Percentiles rank a stretch among this genome's conserved stretches.
Evolutionary conservation across 2,113 vertebrate species (phyloP).

Genomic region (Seriola aureovittata): DNA sequence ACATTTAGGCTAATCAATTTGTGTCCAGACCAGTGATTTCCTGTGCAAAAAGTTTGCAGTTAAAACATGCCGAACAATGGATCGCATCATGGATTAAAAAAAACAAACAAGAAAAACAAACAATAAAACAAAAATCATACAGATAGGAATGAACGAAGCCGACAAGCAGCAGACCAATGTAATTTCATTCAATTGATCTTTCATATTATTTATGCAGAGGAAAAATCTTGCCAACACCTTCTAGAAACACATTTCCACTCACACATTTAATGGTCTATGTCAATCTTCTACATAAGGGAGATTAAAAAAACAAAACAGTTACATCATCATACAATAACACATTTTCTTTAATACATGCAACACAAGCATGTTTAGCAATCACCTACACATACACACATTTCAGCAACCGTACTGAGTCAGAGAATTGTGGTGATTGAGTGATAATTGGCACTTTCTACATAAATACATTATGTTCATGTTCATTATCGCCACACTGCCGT

Average conservation of each 20-base stretch:
- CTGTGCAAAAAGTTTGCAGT: slow-evolving; percentile 57
- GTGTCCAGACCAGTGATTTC: slow-evolving; percentile 64
- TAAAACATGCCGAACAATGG: slow-evolving; percentile 50
- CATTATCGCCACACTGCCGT: slow-evolving; percentile 17
- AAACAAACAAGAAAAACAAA: neutral
- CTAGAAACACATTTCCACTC: neutral
- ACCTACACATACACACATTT: slow-evolving; percentile 10
- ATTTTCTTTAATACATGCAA: neutral
- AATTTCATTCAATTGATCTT: slow-evolving; percentile 13
- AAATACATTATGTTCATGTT: slow-evolving; percentile 10
- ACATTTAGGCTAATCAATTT: slow-evolving; percentile 75
- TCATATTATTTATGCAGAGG: neutral
- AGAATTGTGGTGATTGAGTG: neutral
- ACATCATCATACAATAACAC: neutral
- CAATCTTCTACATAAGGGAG: slow-evolving; percentile 20
- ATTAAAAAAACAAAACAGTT: slow-evolving; percentile 44
- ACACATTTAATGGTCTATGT: slow-evolving; percentile 12
- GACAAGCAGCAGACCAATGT: neutral
- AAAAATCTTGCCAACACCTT: neutral
- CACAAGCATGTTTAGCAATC: neutral
- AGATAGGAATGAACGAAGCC: neutral
- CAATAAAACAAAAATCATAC: neutral
- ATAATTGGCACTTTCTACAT: slow-evolving; percentile 37
- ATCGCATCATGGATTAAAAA: slow-evolving; percentile 36
- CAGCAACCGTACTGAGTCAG: slow-evolving; percentile 9